Evolutionary conservation across 1,140 invertebrate species (phyloP).

Genomic region (Kradibia gibbosae): DNA sequence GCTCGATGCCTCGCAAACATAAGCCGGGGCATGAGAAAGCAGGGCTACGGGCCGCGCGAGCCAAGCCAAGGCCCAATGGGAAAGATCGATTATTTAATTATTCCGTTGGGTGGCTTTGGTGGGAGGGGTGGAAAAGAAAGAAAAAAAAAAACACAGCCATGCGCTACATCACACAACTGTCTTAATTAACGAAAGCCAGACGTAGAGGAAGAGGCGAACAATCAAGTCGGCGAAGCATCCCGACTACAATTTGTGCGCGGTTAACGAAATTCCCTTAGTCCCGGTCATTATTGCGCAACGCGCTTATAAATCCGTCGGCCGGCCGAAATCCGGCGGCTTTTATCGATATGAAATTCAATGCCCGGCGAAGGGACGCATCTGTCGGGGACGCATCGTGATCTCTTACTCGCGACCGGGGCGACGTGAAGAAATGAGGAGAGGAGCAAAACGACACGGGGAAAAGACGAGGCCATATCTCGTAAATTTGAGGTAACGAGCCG

Average conservation of each 20-base stretch:
- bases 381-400: constrained; percentile 21
- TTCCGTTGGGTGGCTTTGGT: too few species aligned
- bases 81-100: constrained; percentile 25
- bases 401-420: constrained; percentile 8
- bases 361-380: constrained; percentile 19
- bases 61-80: too few species aligned
- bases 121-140: too few species aligned
- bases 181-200: not conserved
- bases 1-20: too few species aligned
- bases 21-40: too few species aligned
- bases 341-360: constrained; percentile 47
- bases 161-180: not conserved
- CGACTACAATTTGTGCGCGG: not conserved
- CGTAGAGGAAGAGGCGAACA: constrained; percentile 3
- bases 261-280: not conserved
- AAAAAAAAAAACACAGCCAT: not conserved
- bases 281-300: not conserved
- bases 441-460: constrained; percentile 9
- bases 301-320: not conserved
- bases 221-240: not conserved
- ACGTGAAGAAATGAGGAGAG: not conserved
- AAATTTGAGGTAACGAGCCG: constrained; percentile 47
- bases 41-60: too few species aligned
- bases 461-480: constrained; percentile 21
- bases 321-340: not conserved